Conservation (phyloP, 2,888 invertebrate genomes). For the Troides helena region DNA sequence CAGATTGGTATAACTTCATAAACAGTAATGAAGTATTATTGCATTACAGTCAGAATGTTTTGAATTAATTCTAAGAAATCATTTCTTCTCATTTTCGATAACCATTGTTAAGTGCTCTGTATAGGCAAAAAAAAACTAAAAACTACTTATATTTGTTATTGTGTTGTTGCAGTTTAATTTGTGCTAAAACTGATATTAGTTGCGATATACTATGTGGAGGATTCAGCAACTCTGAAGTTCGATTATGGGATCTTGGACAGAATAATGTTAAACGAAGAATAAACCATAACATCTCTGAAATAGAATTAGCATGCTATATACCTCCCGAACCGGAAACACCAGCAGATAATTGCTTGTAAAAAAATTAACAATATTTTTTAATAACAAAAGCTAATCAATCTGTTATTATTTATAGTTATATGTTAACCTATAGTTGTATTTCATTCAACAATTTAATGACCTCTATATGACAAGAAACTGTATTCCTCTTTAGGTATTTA, state of each 20-base stretch:
- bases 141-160: too few species aligned
- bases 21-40: background rate
- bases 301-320: conserved; percentile 74
- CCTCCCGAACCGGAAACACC: conserved; percentile 68
- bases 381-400: too few species aligned
- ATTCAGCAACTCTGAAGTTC: conserved; percentile 84
- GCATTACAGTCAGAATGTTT: background rate
- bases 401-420: too few species aligned
- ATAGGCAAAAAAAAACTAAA: too few species aligned
- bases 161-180: conserved; percentile 76
- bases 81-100: too few species aligned
- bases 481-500: too few species aligned
- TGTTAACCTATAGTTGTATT: too few species aligned
- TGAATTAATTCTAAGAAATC: too few species aligned
- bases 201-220: conserved; percentile 85
- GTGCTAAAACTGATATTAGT: conserved; percentile 81
- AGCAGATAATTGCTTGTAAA: conserved; percentile 67
- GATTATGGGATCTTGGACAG: conserved; percentile 83
- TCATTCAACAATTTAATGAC: too few species aligned
- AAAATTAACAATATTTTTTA: background rate
- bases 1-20: background rate
- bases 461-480: too few species aligned
- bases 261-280: conserved; percentile 63
- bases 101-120: too few species aligned
- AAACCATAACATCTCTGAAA: conserved; percentile 70